These are phyloP conservation scores for Anolis sagrei DNA, from an alignment of 2,113 vertebrate genomes.

Conservation along the genomic window DNA sequence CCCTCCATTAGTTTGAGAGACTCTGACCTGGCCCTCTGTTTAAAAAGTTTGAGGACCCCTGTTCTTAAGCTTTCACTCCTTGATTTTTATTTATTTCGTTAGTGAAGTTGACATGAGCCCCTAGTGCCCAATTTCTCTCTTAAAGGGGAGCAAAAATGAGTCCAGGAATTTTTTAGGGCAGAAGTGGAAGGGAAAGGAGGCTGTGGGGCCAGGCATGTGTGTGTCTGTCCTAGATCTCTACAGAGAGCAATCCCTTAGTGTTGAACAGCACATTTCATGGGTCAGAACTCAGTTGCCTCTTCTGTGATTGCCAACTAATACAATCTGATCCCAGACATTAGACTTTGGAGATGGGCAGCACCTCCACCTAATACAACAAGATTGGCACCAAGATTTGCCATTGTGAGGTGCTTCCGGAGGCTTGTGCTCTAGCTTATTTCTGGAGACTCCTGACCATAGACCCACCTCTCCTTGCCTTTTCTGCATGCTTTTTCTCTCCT, in stretches of 20 bases:
- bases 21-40: no score
- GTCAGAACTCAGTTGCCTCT: neutral
- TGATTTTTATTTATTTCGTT: neutral
- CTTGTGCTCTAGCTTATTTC: neutral
- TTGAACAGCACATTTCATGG: neutral
- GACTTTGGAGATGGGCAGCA: no score
- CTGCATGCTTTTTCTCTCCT: neutral
- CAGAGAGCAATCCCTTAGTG: neutral
- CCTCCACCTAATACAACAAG: neutral
- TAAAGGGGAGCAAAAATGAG: neutral
- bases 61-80: neutral
- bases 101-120: slow-evolving; percentile 7
- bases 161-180: neutral
- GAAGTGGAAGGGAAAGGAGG: no score
- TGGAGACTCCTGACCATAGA: neutral
- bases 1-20: no score
- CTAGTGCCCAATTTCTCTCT: neutral
- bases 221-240: neutral
- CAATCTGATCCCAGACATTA: neutral
- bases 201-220: neutral
- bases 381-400: neutral
- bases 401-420: neutral
- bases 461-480: neutral
- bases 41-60: no score
- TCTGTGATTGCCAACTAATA: no score